Percentiles rank a stretch among this genome's conserved stretches.
Conservation (phyloP, 2,888 invertebrate species). For the Drosophila greeni region DNA sequence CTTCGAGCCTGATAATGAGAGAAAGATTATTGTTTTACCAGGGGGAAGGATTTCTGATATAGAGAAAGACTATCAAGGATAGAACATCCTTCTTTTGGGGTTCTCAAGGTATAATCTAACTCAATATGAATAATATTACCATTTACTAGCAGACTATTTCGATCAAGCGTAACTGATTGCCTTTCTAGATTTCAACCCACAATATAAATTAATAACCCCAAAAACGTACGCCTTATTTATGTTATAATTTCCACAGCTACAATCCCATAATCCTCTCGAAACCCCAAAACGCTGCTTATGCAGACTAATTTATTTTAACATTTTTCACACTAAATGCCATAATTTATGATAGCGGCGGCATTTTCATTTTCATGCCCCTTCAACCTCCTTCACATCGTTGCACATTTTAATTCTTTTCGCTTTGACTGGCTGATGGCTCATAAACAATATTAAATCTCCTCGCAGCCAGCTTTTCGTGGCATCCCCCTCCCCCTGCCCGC, state of each 20-base stretch:
- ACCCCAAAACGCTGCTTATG: conserved; percentile 25
- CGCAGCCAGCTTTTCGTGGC: conserved; percentile 17
- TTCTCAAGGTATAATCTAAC: neutral
- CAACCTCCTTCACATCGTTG: conserved; percentile 49
- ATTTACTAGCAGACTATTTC: neutral
- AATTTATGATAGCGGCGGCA: conserved; percentile 64
- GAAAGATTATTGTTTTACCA: conserved; percentile 9
- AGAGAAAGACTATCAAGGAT: neutral
- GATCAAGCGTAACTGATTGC: conserved; percentile 16
- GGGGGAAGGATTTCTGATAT: neutral
- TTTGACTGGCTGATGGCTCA: conserved; percentile 68
- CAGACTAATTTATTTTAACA: conserved; percentile 60
- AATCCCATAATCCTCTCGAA: conserved; percentile 25
- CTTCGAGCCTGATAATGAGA: conserved; percentile 12
- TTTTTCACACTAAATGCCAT: conserved; percentile 71
- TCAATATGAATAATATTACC: neutral
- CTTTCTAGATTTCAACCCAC: neutral
- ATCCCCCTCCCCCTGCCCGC: conserved; percentile 2
- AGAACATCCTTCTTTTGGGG: neutral
- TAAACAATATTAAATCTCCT: conserved; percentile 72
- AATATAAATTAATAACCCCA: conserved; percentile 23
- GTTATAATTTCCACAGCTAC: conserved; percentile 27
- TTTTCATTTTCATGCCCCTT: conserved; percentile 37
- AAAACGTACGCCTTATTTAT: conserved; percentile 31
- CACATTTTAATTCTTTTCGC: conserved; percentile 61